A percentile compares a stretch with the other conserved stretches of the same genome.
Conservation (phyloP, 2,888 invertebrate species). For the Caradrina kadenii region DNA sequence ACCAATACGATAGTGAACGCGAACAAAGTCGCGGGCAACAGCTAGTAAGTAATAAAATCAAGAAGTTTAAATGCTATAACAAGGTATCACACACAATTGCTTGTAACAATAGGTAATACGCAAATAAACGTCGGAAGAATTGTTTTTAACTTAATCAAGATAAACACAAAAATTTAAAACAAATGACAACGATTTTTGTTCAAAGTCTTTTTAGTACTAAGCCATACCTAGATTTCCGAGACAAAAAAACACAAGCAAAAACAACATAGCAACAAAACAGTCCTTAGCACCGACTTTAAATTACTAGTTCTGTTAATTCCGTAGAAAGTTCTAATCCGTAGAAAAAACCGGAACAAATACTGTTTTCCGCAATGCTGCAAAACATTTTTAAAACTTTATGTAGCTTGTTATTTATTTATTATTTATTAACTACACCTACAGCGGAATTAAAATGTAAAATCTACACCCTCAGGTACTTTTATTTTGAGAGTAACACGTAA, state of each 20-base stretch:
- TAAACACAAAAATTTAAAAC: neutral
- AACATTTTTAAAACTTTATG: constrained; percentile 33
- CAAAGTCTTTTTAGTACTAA: neutral
- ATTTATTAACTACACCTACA: constrained; percentile 29
- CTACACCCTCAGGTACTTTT: constrained; percentile 21
- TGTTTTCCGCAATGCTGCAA: constrained; percentile 39
- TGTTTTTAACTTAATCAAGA: neutral
- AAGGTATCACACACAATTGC: no score
- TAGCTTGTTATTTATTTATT: constrained; percentile 36
- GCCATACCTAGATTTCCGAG: constrained; percentile 5
- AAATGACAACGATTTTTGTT: neutral
- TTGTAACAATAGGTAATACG: no score
- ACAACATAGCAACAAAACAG: constrained; percentile 6
- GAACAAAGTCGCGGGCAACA: no score
- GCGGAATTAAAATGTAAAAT: constrained; percentile 57
- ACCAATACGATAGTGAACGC: no score
- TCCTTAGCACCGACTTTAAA: constrained; percentile 35
- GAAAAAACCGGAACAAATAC: constrained; percentile 42
- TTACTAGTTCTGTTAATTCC: constrained; percentile 50
- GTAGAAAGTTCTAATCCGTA: constrained; percentile 34
- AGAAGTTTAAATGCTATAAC: no score
- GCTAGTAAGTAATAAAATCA: no score
- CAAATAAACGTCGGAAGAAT: no score
- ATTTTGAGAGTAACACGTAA: constrained; percentile 44
- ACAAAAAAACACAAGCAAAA: constrained; percentile 31